A percentile compares a stretch with the other conserved stretches of the same genome.
These are phyloP conservation scores for Iselma pallidipennis DNA, from an alignment of 2,888 invertebrate species.

Conservation along the genomic window DNA sequence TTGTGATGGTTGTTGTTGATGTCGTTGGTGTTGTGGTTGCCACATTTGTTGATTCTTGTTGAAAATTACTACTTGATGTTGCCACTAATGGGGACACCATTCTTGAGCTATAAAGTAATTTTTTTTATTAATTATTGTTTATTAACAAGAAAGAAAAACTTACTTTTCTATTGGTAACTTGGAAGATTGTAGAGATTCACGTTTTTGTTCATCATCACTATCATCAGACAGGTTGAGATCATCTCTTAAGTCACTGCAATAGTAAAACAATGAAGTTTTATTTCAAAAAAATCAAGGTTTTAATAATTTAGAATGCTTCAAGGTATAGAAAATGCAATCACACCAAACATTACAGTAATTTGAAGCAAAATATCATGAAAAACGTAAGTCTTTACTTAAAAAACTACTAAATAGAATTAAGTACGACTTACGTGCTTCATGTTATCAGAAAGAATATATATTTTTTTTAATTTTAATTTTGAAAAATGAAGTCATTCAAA, in stretches of 20 bases:
- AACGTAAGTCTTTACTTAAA: neutral
- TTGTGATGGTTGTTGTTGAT: neutral
- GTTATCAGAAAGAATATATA: neutral
- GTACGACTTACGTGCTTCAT: too few relatives aligned
- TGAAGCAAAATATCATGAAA: neutral
- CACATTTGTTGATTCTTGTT: neutral
- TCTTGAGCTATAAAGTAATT: conserved; percentile 44
- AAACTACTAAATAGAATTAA: too few relatives aligned
- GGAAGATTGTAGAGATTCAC: conserved; percentile 40
- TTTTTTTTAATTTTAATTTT: too few relatives aligned
- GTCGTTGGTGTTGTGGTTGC: neutral
- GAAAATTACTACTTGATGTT: conserved; percentile 51
- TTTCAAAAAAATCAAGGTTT: conserved; percentile 10
- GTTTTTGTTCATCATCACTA: conserved; percentile 71
- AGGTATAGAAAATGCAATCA: neutral
- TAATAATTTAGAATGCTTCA: neutral
- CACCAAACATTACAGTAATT: neutral
- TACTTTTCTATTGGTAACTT: conserved; percentile 55
- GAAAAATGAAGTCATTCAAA: conserved; percentile 8
- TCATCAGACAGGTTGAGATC: conserved; percentile 76
- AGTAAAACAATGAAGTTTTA: too few relatives aligned
- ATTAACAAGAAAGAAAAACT: conserved; percentile 30
- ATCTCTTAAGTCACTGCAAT: conserved; percentile 63
- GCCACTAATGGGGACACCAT: conserved; percentile 59
- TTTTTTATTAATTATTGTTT: too few relatives aligned